These are phyloP conservation scores for Tenodera sinensis DNA, from an alignment of 2,888 invertebrate genomes.

Conservation along the genomic window DNA sequence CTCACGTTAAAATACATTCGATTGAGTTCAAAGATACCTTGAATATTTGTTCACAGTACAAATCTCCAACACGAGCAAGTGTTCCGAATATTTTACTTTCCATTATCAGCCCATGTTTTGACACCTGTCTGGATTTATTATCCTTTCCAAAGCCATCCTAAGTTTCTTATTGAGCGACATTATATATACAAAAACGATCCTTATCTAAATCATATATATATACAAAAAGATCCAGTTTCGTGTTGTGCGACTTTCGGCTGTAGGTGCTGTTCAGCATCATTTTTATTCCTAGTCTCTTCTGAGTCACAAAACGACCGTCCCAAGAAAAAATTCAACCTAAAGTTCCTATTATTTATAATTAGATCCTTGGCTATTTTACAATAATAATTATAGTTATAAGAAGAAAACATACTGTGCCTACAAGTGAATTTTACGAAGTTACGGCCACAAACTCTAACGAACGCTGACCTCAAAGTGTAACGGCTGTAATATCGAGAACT, in stretches of 20 bases:
- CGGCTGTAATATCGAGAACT: neutral
- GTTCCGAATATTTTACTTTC: neutral
- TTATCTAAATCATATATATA: neutral
- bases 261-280: slow-evolving; percentile 5
- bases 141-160: neutral
- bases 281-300: neutral
- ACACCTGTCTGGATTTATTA: neutral
- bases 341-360: slow-evolving; percentile 18
- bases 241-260: neutral
- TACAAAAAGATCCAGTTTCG: neutral
- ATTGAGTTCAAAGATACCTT: neutral
- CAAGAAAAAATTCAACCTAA: neutral
- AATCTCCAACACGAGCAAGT: neutral
- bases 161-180: neutral
- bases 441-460: neutral
- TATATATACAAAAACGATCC: neutral
- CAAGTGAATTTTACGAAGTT: neutral
- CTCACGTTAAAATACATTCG: neutral
- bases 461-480: neutral
- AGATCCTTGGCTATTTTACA: slow-evolving; percentile 6
- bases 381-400: slow-evolving; percentile 2
- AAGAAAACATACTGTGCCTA: slow-evolving; percentile 4
- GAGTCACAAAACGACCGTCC: slow-evolving; percentile 3
- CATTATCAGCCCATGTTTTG: neutral
- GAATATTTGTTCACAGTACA: neutral